Evolutionary conservation across 2,888 invertebrate genomes (phyloP).

Genomic region (Asteroscopus sphinx): DNA sequence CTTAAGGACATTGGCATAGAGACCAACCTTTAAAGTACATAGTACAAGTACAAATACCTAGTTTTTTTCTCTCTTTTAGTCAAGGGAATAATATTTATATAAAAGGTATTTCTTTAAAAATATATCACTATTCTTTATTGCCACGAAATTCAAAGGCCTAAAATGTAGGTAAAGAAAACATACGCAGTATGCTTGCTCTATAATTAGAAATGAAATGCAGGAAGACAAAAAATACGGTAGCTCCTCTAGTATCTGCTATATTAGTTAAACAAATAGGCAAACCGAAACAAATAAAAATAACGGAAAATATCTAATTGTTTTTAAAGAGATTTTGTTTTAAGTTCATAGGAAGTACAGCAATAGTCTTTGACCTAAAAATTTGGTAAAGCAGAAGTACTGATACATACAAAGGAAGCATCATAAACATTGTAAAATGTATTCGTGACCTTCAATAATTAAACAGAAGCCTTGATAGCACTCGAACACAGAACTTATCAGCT

Average conservation of each 20-base stretch:
- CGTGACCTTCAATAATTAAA: constrained; percentile 6
- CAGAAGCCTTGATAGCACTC: neutral
- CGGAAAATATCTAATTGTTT: constrained; percentile 1
- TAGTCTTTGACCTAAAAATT: constrained; percentile 31
- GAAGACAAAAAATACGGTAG: neutral
- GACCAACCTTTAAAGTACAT: too few species aligned
- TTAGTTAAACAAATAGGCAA: neutral
- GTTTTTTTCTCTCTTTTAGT: too few species aligned
- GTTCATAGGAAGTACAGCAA: neutral
- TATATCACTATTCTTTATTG: constrained; percentile 15
- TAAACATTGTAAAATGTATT: constrained; percentile 5
- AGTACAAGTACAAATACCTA: too few species aligned
- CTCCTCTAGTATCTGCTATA: neutral
- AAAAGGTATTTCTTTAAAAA: neutral
- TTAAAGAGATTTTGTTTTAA: constrained; percentile 3
- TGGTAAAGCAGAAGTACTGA: neutral
- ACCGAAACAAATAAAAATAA: constrained; percentile 4
- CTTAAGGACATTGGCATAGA: too few species aligned
- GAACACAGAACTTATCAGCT: constrained; percentile 6
- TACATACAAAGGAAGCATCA: neutral
- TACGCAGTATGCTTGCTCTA: constrained; percentile 4
- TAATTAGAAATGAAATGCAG: constrained; percentile 1
- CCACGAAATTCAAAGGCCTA: neutral
- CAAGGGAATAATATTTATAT: too few species aligned
- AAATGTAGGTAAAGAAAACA: neutral